phyloP scores from a whole-genome alignment of 2,113 vertebrate species.

The Alethe castanea region DNA sequence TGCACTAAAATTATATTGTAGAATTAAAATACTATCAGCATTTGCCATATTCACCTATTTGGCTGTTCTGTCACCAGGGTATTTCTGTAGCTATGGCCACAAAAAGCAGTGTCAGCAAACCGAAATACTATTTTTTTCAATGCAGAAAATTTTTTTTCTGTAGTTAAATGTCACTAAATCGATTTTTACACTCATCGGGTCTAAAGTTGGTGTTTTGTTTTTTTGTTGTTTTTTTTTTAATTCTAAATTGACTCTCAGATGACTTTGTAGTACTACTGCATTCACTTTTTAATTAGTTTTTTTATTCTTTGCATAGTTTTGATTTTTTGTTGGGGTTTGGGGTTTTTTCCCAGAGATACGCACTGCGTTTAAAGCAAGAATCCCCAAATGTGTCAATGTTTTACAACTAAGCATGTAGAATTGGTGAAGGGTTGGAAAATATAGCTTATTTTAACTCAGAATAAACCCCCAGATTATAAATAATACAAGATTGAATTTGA shows the following conservation, averaged over 20 bases:
- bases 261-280: slow-evolving; percentile 73
- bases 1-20: background rate
- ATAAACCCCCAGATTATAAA: slow-evolving; percentile 69
- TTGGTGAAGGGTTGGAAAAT: slow-evolving; percentile 61
- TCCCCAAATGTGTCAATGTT: slow-evolving; percentile 59
- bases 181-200: slow-evolving; percentile 65
- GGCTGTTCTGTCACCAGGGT: slow-evolving; percentile 27
- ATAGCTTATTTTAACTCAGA: slow-evolving; percentile 71
- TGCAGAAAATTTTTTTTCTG: background rate
- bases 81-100: background rate
- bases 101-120: slow-evolving; percentile 79
- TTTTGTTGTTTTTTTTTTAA: background rate
- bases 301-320: slow-evolving; percentile 55
- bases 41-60: slow-evolving; percentile 24
- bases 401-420: slow-evolving; percentile 62
- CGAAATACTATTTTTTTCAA: slow-evolving; percentile 58
- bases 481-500: slow-evolving; percentile 72
- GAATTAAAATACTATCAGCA: background rate
- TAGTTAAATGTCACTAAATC: slow-evolving; percentile 31
- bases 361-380: slow-evolving; percentile 67
- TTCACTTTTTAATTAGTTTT: slow-evolving; percentile 64
- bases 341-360: slow-evolving; percentile 27
- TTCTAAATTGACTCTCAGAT: slow-evolving; percentile 49
- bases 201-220: slow-evolving; percentile 34
- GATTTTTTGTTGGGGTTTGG: background rate